Conservation (phyloP, 2,113 vertebrate species). For the Brienomyrus brachyistius region DNA sequence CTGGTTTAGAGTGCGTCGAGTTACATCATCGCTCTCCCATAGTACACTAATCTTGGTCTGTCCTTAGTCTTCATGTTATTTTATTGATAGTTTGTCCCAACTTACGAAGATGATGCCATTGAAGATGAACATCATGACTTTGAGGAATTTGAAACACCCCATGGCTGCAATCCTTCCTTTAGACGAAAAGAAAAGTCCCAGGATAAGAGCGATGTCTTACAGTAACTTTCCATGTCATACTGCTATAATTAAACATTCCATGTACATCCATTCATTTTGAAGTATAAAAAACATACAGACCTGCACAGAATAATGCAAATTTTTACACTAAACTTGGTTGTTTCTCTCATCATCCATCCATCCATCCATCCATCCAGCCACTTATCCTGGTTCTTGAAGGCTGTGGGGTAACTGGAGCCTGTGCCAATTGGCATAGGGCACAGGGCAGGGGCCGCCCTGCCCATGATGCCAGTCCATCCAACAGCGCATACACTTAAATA, state of each 20-base stretch:
- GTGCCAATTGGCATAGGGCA: background rate
- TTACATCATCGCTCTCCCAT: background rate
- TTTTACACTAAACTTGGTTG: background rate
- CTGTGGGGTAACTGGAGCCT: background rate
- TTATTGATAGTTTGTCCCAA: background rate
- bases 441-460: background rate
- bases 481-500: background rate
- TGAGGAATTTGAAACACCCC: slow-evolving; percentile 49
- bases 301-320: background rate
- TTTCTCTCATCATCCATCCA: background rate
- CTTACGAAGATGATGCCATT: slow-evolving; percentile 57
- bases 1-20: background rate
- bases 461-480: background rate
- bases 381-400: background rate
- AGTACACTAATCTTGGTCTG: background rate
- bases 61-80: background rate
- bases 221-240: background rate
- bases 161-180: slow-evolving; percentile 25
- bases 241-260: background rate
- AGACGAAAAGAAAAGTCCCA: background rate
- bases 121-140: slow-evolving; percentile 53
- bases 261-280: background rate
- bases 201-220: background rate
- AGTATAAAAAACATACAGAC: background rate
- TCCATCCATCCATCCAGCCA: background rate